These are phyloP conservation scores for Apamea sordens DNA, from an alignment of 2,888 invertebrate species.

Conservation along the genomic window DNA sequence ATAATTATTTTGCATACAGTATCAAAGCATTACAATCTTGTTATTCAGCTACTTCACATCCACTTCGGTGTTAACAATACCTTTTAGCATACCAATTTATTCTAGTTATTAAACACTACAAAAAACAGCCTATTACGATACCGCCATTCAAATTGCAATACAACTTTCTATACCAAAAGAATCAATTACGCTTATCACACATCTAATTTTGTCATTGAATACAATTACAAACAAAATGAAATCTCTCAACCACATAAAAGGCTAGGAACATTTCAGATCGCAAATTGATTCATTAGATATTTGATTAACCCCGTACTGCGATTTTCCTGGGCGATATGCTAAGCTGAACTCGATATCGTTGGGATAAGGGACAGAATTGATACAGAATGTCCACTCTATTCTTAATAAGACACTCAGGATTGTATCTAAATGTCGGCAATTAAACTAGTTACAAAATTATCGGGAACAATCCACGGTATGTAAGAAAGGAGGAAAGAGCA, in stretches of 20 bases:
- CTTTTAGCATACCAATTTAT: conserved; percentile 48
- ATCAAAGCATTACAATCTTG: conserved; percentile 39
- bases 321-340: conserved; percentile 84
- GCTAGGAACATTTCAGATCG: conserved; percentile 68
- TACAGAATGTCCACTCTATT: conserved; percentile 20
- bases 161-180: conserved; percentile 52
- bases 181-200: conserved; percentile 61
- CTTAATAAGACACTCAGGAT: conserved; percentile 4
- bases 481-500: not conserved
- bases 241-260: conserved; percentile 62
- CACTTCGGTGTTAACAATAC: conserved; percentile 52
- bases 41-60: conserved; percentile 38
- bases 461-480: not conserved
- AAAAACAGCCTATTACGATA: conserved; percentile 38
- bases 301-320: conserved; percentile 80
- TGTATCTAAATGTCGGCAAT: conserved; percentile 6
- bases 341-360: conserved; percentile 79
- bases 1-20: conserved; percentile 27
- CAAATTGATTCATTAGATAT: conserved; percentile 87
- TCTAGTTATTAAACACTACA: conserved; percentile 30
- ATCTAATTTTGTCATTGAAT: conserved; percentile 48
- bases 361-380: conserved; percentile 72
- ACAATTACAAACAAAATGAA: conserved; percentile 59
- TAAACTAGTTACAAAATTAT: conserved; percentile 6
- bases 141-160: conserved; percentile 40